Conservation (phyloP, 2,888 invertebrate species). For the Ecdyonurus torrentis region DNA sequence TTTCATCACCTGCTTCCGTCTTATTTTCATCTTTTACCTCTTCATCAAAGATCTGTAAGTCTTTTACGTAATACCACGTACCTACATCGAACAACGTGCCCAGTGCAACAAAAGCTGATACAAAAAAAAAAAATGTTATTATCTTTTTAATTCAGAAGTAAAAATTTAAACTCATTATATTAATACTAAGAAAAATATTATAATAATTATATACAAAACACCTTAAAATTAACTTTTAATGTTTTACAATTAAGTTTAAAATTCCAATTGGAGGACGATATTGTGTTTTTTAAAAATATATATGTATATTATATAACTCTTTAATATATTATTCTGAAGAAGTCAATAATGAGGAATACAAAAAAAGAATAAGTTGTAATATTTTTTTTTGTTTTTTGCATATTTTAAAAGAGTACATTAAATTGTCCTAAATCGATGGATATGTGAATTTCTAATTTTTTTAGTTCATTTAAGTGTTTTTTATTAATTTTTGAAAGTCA, state of each 20-base stretch:
- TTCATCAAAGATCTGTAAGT: slow-evolving; percentile 49
- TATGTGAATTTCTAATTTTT: too few relatives aligned
- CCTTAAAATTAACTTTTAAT: not conserved
- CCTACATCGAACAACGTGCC: slow-evolving; percentile 46
- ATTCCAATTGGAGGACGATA: not conserved
- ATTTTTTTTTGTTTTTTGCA: too few relatives aligned
- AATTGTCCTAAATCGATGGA: too few relatives aligned
- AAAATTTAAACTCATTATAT: too few relatives aligned
- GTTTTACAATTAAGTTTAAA: not conserved
- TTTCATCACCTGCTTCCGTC: not conserved
- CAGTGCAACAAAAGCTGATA: slow-evolving; percentile 36
- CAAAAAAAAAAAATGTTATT: slow-evolving; percentile 5
- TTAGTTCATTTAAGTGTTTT: too few relatives aligned
- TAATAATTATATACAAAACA: not conserved
- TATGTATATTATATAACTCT: not conserved
- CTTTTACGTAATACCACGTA: slow-evolving; percentile 51
- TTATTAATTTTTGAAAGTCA: too few relatives aligned
- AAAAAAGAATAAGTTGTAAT: too few relatives aligned
- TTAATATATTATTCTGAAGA: not conserved
- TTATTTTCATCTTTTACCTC: slow-evolving; percentile 30
- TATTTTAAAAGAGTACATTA: too few relatives aligned
- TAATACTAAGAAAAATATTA: not conserved
- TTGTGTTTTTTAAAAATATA: not conserved
- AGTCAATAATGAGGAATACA: too few relatives aligned
- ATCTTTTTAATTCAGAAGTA: not conserved